These are phyloP conservation scores for Etheostoma nigrum DNA, from an alignment of 2,797 vertebrate species.

Conservation along the genomic window DNA sequence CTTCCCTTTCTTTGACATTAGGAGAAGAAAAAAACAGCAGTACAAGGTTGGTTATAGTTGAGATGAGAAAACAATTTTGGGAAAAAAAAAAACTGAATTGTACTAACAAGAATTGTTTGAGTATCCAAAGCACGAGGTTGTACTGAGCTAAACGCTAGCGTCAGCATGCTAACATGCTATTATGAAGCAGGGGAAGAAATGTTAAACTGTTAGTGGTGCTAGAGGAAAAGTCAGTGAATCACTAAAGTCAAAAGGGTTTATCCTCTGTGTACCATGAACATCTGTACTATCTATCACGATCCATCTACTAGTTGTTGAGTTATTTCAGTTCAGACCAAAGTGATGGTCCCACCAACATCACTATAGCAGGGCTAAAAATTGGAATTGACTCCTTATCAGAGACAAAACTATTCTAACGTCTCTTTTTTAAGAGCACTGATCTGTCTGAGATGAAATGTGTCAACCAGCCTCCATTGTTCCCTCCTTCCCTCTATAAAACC, in stretches of 20 bases:
- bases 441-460: conserved; percentile 7
- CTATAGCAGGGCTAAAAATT: conserved; percentile 2
- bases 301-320: background rate
- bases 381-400: conserved; percentile 31
- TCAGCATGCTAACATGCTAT: no score
- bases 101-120: background rate
- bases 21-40: background rate
- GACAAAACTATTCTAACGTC: conserved; percentile 6
- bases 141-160: no score
- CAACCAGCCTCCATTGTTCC: conserved; percentile 4
- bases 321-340: background rate
- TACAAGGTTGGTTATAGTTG: background rate
- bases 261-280: background rate
- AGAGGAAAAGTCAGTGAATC: background rate
- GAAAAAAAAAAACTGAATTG: background rate
- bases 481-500: conserved; percentile 21
- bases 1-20: conserved; percentile 17
- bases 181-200: no score
- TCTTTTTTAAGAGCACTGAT: conserved; percentile 7
- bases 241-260: background rate
- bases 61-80: background rate
- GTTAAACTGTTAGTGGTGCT: background rate
- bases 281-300: background rate
- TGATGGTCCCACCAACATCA: background rate
- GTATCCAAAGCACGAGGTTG: background rate